Percentiles rank a stretch among this genome's conserved stretches.
These are phyloP conservation scores for Hormiphora californensis DNA, from an alignment of 37 sponge, comb jelly and placozoan species.

Conservation along the genomic window DNA sequence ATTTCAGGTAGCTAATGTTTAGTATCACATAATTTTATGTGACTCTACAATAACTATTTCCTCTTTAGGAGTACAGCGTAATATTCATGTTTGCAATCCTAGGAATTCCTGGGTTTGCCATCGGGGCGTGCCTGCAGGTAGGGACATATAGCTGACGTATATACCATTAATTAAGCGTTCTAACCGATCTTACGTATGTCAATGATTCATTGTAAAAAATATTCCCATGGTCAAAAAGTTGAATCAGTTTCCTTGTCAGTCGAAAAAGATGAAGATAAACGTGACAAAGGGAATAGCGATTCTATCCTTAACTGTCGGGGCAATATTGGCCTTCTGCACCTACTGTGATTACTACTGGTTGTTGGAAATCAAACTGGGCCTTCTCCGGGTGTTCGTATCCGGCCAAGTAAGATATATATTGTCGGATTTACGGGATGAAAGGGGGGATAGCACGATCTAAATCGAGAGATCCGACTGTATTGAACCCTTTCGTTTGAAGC, in stretches of 20 bases:
- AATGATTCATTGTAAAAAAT: not conserved
- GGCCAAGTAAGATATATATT: not conserved
- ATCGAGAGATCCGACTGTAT: too few relatives aligned
- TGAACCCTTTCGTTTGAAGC: too few relatives aligned
- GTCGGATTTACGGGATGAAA: too few relatives aligned
- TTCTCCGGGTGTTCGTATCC: not conserved
- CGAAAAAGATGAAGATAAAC: not conserved
- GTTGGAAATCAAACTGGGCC: not conserved
- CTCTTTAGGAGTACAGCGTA: not conserved
- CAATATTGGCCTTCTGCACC: not conserved
- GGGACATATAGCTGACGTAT: too few relatives aligned
- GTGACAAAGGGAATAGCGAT: not conserved
- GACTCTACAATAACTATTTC: too few relatives aligned
- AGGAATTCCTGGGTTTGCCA: not conserved
- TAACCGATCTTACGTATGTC: not conserved
- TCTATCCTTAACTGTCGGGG: not conserved
- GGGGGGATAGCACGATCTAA: too few relatives aligned
- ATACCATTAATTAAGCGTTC: too few relatives aligned
- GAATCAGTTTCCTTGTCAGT: too few relatives aligned
- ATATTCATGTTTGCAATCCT: not conserved
- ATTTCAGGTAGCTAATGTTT: too few relatives aligned
- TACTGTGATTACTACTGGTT: not conserved
- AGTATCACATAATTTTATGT: too few relatives aligned
- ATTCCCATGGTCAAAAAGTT: too few relatives aligned
- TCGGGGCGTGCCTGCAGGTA: not conserved